Base-by-base conservation (phyloP, 2,113 vertebrate species). In the Oreocharis arfaki region DNA sequence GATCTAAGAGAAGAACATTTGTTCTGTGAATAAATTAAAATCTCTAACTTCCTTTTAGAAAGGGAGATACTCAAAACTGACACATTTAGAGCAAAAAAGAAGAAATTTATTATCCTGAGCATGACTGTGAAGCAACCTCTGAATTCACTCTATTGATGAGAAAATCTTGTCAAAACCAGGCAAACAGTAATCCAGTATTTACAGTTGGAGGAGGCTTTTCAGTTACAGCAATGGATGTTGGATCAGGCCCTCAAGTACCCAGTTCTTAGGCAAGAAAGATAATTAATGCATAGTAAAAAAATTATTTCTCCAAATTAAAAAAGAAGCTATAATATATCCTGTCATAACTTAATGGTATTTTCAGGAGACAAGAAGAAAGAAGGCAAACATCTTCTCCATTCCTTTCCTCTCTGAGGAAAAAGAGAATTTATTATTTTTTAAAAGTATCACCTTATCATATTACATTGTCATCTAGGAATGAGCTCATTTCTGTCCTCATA, bases 1-100 rank as follows among this genome's bases (percentile, higher is more conserved):
- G 77, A 95, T 84, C 85, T 79, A 85, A 94, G 77, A 56, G 73
- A 91, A 93, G 67, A 91, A 50, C 16, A 74, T 91, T 87, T 80
- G 70, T 83, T 79, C 50, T 65, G 44, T 50, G 82, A 91, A 84
- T 50, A 90, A 87, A 55, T 46, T 35, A 87, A 87, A 89, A 92
- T 56, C 21, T 70, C 57, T 73, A 22, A 27, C 17, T 89, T 96
- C 71, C 46, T 95, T 89, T 81, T 95, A 84, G 94, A 90, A 90
- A 53, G 55, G 42, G 28, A 77, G 20, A 61, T 50, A n/a, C 33
- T 74, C 20, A 39, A 60, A 95, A 46, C 27, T 60, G 52, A 71
- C 53, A 75, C 11, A 78, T 27, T 42, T 49, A 52, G 27, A 84
- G 21, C 2, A 56, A 88, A 89, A 60, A n/a, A 41, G 24, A 73